Conservation (phyloP, 2,113 vertebrate species). For the Bos taurus region DNA sequence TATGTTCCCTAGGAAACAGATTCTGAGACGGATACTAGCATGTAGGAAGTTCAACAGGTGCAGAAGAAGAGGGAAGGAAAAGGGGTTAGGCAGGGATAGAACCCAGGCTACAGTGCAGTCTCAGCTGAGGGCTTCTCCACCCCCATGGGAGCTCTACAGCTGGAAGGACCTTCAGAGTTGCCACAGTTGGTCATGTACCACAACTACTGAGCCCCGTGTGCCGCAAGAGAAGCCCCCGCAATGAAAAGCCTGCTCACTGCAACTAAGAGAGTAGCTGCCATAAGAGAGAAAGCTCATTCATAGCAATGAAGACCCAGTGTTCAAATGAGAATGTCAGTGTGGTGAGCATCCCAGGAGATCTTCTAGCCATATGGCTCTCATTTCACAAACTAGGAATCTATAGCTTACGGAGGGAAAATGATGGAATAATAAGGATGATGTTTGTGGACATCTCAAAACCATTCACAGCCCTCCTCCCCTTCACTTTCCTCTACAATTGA, state of each 20-base stretch:
- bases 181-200: neutral
- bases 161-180: neutral
- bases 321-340: neutral
- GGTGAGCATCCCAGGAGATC: neutral
- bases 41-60: neutral
- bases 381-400: neutral
- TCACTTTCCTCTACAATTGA: neutral
- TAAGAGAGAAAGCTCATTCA: neutral
- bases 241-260: rapidly evolving
- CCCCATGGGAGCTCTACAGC: neutral
- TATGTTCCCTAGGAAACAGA: neutral
- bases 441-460: neutral
- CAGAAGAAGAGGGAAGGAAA: neutral
- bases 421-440: neutral
- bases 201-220: neutral
- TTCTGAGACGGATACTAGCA: neutral
- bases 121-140: neutral
- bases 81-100: neutral
- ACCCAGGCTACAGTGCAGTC: neutral
- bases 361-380: neutral
- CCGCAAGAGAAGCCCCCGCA: neutral
- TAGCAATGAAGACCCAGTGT: neutral
- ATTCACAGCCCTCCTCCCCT: neutral
- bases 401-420: neutral
- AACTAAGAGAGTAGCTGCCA: neutral